Evolutionary conservation across 2,797 vertebrate species (phyloP).

Genomic region (Oreochromis grahami): DNA sequence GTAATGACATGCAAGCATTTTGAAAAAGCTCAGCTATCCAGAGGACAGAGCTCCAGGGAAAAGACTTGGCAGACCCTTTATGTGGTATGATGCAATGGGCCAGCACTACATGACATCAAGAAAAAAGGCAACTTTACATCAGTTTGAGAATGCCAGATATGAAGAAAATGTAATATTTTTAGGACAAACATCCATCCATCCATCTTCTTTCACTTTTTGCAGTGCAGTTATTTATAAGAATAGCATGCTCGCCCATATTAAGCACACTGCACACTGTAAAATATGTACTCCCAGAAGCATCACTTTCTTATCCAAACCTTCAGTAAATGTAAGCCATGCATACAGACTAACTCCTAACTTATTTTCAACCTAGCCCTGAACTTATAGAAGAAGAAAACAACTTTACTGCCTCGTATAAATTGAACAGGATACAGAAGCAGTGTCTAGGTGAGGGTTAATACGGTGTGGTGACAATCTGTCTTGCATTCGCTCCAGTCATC

Average conservation of each 20-base stretch:
- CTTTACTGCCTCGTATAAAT: background rate
- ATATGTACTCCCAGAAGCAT: background rate
- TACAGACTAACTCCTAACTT: background rate
- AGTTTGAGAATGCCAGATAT: background rate
- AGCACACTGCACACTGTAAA: background rate
- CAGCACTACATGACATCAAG: background rate
- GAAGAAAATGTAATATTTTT: background rate
- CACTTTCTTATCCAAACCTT: background rate
- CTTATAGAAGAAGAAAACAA: background rate
- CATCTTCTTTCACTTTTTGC: background rate
- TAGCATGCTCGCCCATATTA: background rate
- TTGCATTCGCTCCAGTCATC: background rate
- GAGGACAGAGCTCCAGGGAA: background rate
- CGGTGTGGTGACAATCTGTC: background rate
- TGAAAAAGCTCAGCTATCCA: background rate
- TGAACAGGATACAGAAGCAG: background rate
- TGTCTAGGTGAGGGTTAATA: conserved; percentile 17
- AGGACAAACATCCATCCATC: background rate
- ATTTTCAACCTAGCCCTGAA: background rate
- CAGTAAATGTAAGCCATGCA: background rate
- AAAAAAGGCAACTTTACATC: background rate
- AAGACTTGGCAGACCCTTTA: background rate
- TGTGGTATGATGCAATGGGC: background rate
- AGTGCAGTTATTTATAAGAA: background rate
- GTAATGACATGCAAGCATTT: background rate